A percentile compares a stretch with the other conserved stretches of the same genome.
phyloP scores from a whole-genome alignment of 2,113 vertebrate genomes.

The Oreochromis niloticus region DNA sequence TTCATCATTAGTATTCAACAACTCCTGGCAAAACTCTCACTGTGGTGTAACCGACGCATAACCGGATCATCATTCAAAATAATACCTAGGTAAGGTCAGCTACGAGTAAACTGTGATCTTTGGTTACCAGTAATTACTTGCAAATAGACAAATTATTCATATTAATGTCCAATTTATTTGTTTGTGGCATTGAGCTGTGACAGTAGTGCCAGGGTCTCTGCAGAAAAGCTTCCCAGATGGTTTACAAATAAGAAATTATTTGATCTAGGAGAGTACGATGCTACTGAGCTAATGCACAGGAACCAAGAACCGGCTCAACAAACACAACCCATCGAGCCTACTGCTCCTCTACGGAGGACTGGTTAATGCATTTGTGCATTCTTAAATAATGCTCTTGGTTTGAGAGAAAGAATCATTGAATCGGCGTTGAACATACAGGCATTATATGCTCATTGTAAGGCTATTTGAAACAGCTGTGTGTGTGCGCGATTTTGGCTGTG shows the following conservation, averaged over 20 bases:
- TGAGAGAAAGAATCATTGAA: background rate
- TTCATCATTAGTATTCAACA: background rate
- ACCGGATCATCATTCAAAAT: background rate
- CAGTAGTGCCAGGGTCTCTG: background rate
- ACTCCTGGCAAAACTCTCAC: background rate
- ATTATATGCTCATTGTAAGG: background rate
- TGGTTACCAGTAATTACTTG: background rate
- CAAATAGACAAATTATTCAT: background rate
- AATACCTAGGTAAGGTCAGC: background rate
- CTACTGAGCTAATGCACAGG: background rate
- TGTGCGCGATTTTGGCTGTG: background rate
- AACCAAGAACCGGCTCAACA: background rate
- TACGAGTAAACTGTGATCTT: background rate
- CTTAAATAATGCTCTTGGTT: background rate
- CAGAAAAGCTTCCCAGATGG: background rate
- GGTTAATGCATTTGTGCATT: background rate
- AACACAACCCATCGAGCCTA: background rate
- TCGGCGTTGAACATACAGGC: background rate
- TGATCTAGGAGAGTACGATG: background rate
- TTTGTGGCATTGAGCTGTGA: background rate
- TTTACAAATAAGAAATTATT: background rate
- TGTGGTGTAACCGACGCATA: background rate
- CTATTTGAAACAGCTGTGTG: background rate
- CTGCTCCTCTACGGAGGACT: background rate
- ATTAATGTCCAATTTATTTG: background rate